Percentiles rank a stretch among this genome's conserved stretches.
These are phyloP conservation scores for Chromoteleia sp. DNA, from an alignment of 2,888 invertebrate genomes.

Conservation along the genomic window DNA sequence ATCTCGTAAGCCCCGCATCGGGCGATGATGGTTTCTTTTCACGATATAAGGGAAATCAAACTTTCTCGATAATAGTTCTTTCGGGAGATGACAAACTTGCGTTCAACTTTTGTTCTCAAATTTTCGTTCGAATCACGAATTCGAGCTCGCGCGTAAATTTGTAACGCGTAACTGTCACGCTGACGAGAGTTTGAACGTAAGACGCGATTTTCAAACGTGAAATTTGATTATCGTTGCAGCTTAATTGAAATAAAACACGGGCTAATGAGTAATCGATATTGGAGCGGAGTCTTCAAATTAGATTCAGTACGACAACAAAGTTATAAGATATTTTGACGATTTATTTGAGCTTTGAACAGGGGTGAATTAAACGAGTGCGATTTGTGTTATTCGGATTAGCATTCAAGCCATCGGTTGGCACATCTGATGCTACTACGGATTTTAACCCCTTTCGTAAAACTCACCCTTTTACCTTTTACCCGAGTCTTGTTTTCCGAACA, in stretches of 20 bases:
- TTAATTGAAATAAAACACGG: neutral
- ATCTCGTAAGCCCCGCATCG: conserved; percentile 65
- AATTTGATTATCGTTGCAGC: neutral
- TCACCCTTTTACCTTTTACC: conserved; percentile 63
- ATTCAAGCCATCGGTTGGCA: conserved; percentile 73
- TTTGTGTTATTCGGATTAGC: conserved; percentile 74
- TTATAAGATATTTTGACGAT: conserved; percentile 69
- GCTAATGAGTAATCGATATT: conserved; percentile 46
- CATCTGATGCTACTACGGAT: conserved; percentile 74
- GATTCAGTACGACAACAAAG: conserved; percentile 63
- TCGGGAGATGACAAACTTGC: conserved; percentile 46
- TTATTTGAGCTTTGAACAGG: conserved; percentile 65
- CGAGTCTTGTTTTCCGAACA: conserved; percentile 53
- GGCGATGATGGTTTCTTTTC: conserved; percentile 66
- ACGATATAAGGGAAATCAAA: conserved; percentile 63
- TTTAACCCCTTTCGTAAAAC: conserved; percentile 71
- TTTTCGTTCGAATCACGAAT: conserved; percentile 18
- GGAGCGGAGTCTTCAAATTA: conserved; percentile 43
- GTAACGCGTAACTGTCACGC: no score
- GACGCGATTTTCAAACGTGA: no score
- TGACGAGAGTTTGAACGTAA: no score
- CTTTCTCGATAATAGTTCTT: conserved; percentile 59
- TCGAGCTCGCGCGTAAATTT: no score
- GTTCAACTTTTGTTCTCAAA: neutral
- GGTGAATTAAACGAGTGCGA: conserved; percentile 73